Percentiles rank a stretch among this genome's conserved stretches.
Evolutionary conservation across 2,797 vertebrate genomes (phyloP).

Genomic region (Rhincodon typus): DNA sequence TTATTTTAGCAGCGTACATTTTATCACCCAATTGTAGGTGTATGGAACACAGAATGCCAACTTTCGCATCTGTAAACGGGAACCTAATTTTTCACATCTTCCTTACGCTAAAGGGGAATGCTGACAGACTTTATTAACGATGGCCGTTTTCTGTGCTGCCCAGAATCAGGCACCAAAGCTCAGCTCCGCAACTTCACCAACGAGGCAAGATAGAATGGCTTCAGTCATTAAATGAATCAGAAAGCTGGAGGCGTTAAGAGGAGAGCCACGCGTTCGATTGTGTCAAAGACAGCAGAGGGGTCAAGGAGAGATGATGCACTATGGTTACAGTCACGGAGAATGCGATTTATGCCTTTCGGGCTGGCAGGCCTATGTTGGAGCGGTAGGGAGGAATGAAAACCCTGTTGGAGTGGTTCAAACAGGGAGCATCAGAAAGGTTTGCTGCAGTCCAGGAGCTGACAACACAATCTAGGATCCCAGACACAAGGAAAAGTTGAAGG

Average conservation of each 20-base stretch:
- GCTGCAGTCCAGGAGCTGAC: background rate
- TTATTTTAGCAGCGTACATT: background rate
- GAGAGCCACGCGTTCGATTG: background rate
- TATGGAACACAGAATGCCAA: background rate
- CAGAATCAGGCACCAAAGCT: background rate
- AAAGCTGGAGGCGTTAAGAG: background rate
- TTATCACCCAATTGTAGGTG: background rate
- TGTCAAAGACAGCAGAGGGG: background rate
- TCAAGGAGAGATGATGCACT: background rate
- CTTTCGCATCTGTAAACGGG: background rate
- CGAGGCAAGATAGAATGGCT: background rate
- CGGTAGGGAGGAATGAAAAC: background rate
- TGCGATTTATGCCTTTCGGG: background rate
- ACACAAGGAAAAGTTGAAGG: background rate
- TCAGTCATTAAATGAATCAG: conserved; percentile 5
- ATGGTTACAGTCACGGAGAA: background rate
- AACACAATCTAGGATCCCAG: background rate
- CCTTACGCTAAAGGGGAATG: background rate
- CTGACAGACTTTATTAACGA: too few species aligned
- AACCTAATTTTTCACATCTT: background rate
- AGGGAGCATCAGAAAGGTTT: too few species aligned
- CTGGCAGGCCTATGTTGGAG: background rate
- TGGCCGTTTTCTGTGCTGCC: background rate
- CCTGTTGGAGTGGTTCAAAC: background rate
- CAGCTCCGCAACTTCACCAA: background rate